phyloP scores from a whole-genome alignment of 2,797 vertebrate genomes.

The Neosalanx taihuensis region DNA sequence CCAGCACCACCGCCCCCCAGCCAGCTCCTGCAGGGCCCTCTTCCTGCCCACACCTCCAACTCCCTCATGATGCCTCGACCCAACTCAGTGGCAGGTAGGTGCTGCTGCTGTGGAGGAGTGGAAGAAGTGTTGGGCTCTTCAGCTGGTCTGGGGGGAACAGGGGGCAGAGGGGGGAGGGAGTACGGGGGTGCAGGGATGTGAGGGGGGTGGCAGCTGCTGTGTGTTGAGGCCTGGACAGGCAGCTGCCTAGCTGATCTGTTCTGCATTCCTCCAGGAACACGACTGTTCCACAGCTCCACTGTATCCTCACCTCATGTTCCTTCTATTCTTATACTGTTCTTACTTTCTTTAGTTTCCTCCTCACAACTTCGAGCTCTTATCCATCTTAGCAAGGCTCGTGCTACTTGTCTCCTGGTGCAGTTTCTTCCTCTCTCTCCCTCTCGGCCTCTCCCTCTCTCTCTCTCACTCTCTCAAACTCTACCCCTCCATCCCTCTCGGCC shows the following conservation, averaged over 20 bases:
- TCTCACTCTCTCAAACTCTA: too few relatives aligned
- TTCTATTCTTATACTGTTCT: constrained; percentile 13
- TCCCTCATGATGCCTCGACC: constrained; percentile 95
- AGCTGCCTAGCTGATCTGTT: constrained; percentile 64
- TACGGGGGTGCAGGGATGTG: neutral
- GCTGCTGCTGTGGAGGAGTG: neutral
- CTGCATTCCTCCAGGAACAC: constrained; percentile 69
- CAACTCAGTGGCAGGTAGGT: constrained; percentile 97
- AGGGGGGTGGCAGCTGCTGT: constrained; percentile 58
- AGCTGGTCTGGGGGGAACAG: constrained; percentile 4
- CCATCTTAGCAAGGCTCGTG: too few relatives aligned
- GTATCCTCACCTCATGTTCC: constrained; percentile 61
- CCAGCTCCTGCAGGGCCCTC: constrained; percentile 77
- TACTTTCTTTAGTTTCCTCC: constrained; percentile 23
- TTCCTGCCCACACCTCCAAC: constrained; percentile 76
- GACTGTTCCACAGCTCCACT: constrained; percentile 48
- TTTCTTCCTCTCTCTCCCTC: constrained; percentile 21
- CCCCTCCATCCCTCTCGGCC: neutral
- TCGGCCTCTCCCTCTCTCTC: neutral
- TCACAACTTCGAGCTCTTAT: too few relatives aligned
- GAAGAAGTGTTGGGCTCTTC: too few relatives aligned
- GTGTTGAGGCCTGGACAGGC: constrained; percentile 44
- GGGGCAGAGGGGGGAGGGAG: neutral
- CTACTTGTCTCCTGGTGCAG: neutral
- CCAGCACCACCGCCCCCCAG: constrained; percentile 50